Evolutionary conservation across 2,797 vertebrate species (phyloP).

Genomic region (Gallinago nigripennis): DNA sequence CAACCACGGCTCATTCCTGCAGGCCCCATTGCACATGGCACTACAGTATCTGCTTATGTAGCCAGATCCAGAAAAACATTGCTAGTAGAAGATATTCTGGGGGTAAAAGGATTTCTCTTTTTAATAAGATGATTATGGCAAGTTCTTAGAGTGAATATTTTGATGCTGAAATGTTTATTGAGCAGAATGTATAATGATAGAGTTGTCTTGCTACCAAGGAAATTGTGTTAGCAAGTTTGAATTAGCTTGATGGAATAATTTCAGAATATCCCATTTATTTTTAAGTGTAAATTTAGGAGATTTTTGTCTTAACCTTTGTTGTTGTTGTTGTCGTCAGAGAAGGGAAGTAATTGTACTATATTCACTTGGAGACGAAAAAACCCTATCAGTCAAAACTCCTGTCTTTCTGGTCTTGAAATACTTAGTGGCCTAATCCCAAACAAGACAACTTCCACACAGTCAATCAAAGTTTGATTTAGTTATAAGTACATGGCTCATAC

Average conservation of each 20-base stretch:
- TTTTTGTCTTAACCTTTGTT: background rate
- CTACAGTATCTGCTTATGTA: conserved; percentile 94
- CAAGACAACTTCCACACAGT: background rate
- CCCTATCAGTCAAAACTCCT: background rate
- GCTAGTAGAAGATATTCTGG: conserved; percentile 93
- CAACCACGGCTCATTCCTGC: conserved; percentile 89
- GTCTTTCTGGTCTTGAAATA: background rate
- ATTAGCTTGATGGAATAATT: background rate
- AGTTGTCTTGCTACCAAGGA: background rate
- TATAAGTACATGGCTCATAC: background rate
- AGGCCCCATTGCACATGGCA: conserved; percentile 90
- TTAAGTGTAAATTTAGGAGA: background rate
- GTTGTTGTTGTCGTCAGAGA: background rate
- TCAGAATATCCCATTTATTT: background rate
- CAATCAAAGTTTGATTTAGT: background rate
- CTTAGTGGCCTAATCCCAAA: background rate
- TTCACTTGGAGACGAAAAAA: background rate
- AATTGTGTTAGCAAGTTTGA: background rate
- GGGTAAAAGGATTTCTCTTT: conserved; percentile 79
- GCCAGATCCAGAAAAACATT: conserved; percentile 94
- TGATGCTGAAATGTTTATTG: background rate
- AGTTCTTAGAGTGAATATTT: background rate
- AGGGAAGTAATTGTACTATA: background rate
- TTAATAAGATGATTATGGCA: background rate
- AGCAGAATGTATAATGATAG: background rate